Percentiles rank a stretch among this genome's conserved stretches.
These are phyloP conservation scores for Ispidina picta DNA, from an alignment of 2,797 vertebrate genomes.

Conservation along the genomic window DNA sequence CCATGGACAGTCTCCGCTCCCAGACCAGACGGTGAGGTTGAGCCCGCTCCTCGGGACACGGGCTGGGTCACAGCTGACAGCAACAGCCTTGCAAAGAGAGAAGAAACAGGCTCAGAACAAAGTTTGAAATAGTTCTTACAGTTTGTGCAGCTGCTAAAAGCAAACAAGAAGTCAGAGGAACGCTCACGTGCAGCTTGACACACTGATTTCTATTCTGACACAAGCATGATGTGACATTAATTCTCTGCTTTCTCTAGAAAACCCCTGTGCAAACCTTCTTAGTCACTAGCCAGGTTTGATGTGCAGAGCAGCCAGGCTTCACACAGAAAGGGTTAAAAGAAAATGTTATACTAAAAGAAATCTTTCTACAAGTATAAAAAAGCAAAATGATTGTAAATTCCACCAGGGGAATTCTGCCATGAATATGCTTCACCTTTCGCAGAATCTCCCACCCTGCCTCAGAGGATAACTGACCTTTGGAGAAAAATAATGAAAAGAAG, in stretches of 20 bases:
- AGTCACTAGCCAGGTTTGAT: background rate
- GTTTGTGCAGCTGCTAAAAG: background rate
- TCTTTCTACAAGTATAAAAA: conserved; percentile 77
- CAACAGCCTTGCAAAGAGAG: background rate
- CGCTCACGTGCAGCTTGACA: background rate
- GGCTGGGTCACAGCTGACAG: fast-evolving
- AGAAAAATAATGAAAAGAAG: conserved; percentile 90
- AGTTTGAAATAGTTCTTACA: background rate
- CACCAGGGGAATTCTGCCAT: conserved; percentile 84
- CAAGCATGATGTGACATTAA: conserved; percentile 23
- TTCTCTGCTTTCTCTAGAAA: background rate
- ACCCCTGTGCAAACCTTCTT: background rate
- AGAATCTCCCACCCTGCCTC: conserved; percentile 90
- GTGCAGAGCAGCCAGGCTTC: background rate
- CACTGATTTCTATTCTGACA: background rate
- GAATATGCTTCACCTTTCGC: conserved; percentile 92
- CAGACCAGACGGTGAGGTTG: fast-evolving
- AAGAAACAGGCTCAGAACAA: background rate
- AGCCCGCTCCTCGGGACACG: fast-evolving
- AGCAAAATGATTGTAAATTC: conserved; percentile 92
- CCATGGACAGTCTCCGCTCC: background rate
- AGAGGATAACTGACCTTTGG: conserved; percentile 97
- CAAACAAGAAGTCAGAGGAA: background rate
- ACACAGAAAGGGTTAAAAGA: conserved; percentile 78
- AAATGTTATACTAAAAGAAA: conserved; percentile 71